Evolutionary conservation across 2,113 vertebrate species (phyloP), one percentile per base, ranked within the genome.

Genomic region (Strix aluco): DNA sequence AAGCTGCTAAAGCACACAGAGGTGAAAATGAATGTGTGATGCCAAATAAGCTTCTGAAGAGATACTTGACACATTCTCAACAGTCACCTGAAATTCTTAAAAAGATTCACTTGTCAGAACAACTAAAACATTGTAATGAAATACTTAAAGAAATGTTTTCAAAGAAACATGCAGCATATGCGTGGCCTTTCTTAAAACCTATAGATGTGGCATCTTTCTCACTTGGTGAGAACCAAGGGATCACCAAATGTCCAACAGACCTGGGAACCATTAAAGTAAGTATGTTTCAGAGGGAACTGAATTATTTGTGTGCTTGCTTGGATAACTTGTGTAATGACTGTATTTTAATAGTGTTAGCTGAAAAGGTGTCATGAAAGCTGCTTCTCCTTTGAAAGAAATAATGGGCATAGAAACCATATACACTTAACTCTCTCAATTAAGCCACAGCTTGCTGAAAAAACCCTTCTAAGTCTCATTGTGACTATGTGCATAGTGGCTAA

Each of bases 101-200:
- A 82, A 98, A 82, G 62, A 62, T 40, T 86, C 95, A 93, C 92
- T 91, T 98, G 78, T 96, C 98, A 1, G 97, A 99, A 88, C 98
- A 98, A 81, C 97, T 99, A 47, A 96, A 96, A 69, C 82, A 97
- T 71, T 99, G 99, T 90, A 97, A 96, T 46, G 97, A 96, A 55
- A 98, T 99, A 92, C 97, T 99, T 73, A 98, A 98, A 98, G 99
- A 99, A 98, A 97, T 99, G 98, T 96, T 99, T 62, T 98, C 99
- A 32, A 99, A 99, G 97, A 99, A 99, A 82, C 99, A 99, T 91
- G 98, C 96, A 8, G 90, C 97, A 2, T 99, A 99, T 34, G 98
- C 98, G 0, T 99, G 99, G 99, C 99, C 99, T 36, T 99, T 99
- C 97, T 98, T 99, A 59, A 98, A 98, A 29, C 98, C 99, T 12